Conservation (phyloP, 2,113 vertebrate genomes). For the Tupaia chinensis region DNA sequence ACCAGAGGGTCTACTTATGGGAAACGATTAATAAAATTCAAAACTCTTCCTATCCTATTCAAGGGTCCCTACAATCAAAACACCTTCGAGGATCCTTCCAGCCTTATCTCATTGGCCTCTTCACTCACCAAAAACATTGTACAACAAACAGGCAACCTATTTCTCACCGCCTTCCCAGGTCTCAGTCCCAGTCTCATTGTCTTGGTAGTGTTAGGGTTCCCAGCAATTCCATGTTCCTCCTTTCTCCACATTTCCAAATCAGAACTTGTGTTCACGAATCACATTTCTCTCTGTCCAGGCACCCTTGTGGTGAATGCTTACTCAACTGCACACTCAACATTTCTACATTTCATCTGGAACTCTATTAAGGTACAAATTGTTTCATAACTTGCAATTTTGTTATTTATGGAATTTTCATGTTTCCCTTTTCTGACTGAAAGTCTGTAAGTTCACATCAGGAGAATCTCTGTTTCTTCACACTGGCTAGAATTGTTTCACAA, state of each 20-base stretch:
- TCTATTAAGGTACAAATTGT: background rate
- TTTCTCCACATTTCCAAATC: background rate
- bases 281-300: background rate
- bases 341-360: background rate
- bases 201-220: background rate
- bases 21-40: background rate
- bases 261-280: background rate
- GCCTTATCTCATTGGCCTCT: background rate
- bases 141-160: background rate
- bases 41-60: background rate
- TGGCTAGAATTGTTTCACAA: background rate
- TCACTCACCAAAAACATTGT: background rate
- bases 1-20: background rate
- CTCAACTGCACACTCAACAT: background rate
- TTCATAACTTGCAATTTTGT: background rate
- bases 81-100: background rate
- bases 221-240: background rate
- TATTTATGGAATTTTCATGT: background rate
- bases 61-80: background rate
- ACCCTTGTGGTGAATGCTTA: background rate
- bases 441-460: background rate
- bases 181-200: background rate
- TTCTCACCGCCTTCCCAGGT: background rate
- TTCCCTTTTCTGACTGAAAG: background rate
- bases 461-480: background rate